phyloP scores from a whole-genome alignment of 2,888 invertebrate species.

The Parochlus steinenii region DNA sequence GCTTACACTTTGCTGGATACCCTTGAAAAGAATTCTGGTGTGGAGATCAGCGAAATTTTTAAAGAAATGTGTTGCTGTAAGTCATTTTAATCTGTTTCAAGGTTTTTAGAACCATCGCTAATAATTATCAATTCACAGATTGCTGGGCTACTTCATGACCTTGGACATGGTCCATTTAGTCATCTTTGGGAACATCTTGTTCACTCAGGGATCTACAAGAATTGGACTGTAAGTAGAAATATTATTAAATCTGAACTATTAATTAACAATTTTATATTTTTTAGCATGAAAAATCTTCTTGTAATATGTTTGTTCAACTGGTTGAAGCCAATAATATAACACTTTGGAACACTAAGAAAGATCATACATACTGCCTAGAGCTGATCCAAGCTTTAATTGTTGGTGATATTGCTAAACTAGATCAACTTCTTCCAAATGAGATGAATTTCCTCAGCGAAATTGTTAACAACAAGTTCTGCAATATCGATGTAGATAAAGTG shows the following conservation, averaged over 20 bases:
- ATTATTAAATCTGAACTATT: no score
- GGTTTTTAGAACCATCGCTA: no score
- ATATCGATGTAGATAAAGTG: constrained; percentile 49
- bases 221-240: neutral
- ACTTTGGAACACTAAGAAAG: constrained; percentile 16
- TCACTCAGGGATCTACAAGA: neutral
- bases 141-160: constrained; percentile 34
- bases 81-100: no score
- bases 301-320: constrained; percentile 15
- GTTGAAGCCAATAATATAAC: constrained; percentile 16
- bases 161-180: constrained; percentile 52
- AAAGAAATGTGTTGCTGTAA: constrained; percentile 22
- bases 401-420: constrained; percentile 17
- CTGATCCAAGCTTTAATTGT: constrained; percentile 23
- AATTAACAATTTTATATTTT: neutral
- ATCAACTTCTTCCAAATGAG: constrained; percentile 15
- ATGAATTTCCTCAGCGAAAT: constrained; percentile 26
- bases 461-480: constrained; percentile 38
- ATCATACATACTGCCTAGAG: constrained; percentile 19
- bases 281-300: constrained; percentile 21
- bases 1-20: constrained; percentile 30
- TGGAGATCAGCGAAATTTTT: constrained; percentile 19
- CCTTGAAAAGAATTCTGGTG: constrained; percentile 23
- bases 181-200: constrained; percentile 40
- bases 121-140: neutral